Evolutionary conservation across 2,888 invertebrate genomes (phyloP).

Genomic region (Oscheius sp.): DNA sequence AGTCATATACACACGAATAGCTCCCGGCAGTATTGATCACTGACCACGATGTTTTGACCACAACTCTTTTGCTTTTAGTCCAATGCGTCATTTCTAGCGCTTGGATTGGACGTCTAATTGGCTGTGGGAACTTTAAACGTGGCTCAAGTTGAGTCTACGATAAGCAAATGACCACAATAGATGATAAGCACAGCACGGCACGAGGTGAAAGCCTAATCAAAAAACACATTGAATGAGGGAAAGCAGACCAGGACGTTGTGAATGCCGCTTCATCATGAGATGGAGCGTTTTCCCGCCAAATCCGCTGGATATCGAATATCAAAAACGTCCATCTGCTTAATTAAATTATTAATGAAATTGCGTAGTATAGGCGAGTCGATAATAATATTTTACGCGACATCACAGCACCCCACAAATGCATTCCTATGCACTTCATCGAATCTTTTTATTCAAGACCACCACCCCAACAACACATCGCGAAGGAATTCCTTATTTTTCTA

Average conservation of each 20-base stretch:
- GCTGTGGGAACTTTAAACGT: not conserved
- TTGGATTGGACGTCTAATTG: not conserved
- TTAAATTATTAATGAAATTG: slow-evolving; percentile 14
- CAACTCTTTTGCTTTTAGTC: not conserved
- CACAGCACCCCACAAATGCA: no score
- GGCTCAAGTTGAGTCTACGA: slow-evolving; percentile 7
- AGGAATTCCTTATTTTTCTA: no score
- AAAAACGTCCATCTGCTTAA: slow-evolving; percentile 13
- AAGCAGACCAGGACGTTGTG: not conserved
- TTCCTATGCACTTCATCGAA: no score
- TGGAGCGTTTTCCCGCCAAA: not conserved
- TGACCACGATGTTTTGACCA: slow-evolving; percentile 25
- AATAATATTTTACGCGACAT: slow-evolving; percentile 13
- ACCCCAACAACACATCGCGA: no score
- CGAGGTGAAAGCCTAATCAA: not conserved
- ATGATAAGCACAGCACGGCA: not conserved
- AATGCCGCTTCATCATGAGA: not conserved
- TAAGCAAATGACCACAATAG: slow-evolving; percentile 4
- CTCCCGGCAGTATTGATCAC: slow-evolving; percentile 18
- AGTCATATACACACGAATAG: not conserved
- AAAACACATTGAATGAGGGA: not conserved
- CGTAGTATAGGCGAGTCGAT: slow-evolving; percentile 1
- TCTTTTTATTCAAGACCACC: not conserved
- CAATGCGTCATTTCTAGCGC: not conserved
- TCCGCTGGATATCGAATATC: slow-evolving; percentile 6